Conservation (phyloP, 1,140 invertebrate genomes). For the Habropoda laboriosa region DNA sequence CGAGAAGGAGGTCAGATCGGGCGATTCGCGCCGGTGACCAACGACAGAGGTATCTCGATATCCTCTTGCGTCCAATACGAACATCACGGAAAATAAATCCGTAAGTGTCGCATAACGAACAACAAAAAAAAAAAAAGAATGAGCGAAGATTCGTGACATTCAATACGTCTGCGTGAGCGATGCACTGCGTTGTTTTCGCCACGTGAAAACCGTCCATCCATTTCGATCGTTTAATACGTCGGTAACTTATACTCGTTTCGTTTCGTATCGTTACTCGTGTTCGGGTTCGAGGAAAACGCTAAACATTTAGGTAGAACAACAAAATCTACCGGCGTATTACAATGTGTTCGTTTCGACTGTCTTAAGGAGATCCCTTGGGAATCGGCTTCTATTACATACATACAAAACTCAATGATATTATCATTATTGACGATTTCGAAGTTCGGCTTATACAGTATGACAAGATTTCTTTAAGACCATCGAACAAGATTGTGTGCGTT, state of each 20-base stretch:
- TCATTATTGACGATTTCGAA: not conserved
- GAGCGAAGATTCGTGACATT: constrained; percentile 33
- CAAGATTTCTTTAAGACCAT: not conserved
- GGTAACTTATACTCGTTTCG: not conserved
- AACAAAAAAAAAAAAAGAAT: constrained; percentile 17
- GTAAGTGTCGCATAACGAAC: constrained; percentile 29
- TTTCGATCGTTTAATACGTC: not conserved
- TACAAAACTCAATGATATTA: not conserved
- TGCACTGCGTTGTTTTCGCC: constrained; percentile 7
- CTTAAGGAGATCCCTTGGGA: not conserved
- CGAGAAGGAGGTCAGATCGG: constrained; percentile 26
- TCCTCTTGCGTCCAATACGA: constrained; percentile 3
- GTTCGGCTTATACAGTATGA: no score
- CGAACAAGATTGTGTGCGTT: not conserved
- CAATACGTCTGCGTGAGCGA: constrained; percentile 11
- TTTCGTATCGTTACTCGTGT: not conserved
- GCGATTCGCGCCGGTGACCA: constrained; percentile 15
- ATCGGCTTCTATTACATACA: not conserved
- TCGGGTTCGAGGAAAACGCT: not conserved
- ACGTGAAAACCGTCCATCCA: constrained; percentile 22
- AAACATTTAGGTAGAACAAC: not conserved
- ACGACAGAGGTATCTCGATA: not conserved
- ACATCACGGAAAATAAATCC: not conserved
- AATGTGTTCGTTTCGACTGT: constrained; percentile 1
- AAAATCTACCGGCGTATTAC: not conserved